phyloP scores from a whole-genome alignment of 2,888 invertebrate genomes.

The Clunio marinus region DNA sequence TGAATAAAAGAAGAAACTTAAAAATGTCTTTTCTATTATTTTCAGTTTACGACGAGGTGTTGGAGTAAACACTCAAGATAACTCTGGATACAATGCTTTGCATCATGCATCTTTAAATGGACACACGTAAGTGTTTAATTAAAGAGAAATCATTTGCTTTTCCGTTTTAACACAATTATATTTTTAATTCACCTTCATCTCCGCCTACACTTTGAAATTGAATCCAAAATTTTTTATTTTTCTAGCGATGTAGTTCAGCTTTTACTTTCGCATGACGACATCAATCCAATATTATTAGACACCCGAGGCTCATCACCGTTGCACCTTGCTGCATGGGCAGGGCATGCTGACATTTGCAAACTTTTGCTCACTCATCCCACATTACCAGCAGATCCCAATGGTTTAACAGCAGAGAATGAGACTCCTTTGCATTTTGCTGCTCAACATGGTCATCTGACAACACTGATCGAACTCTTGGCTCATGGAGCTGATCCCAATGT shows the following conservation, averaged over 20 bases:
- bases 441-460: constrained; percentile 85
- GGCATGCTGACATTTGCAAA: constrained; percentile 81
- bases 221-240: constrained; percentile 41
- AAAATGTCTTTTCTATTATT: constrained; percentile 42
- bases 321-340: constrained; percentile 92
- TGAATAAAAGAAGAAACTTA: too few relatives aligned
- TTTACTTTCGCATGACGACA: constrained; percentile 73
- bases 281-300: constrained; percentile 84
- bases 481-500: constrained; percentile 85
- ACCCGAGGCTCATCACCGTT: constrained; percentile 87
- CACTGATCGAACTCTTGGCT: constrained; percentile 75
- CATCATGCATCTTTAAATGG: constrained; percentile 93
- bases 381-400: constrained; percentile 78
- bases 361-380: constrained; percentile 77
- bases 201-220: constrained; percentile 19
- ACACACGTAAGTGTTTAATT: constrained; percentile 67
- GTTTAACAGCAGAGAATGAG: constrained; percentile 81
- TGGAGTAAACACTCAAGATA: constrained; percentile 89
- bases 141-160: not conserved
- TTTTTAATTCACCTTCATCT: constrained; percentile 14
- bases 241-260: constrained; percentile 78
- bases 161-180: not conserved
- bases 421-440: constrained; percentile 91
- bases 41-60: constrained; percentile 81
- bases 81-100: constrained; percentile 86